Percentiles rank a stretch among this genome's conserved stretches.
Conservation (phyloP, 1,140 invertebrate genomes). For the Leptonema lineaticorne region DNA sequence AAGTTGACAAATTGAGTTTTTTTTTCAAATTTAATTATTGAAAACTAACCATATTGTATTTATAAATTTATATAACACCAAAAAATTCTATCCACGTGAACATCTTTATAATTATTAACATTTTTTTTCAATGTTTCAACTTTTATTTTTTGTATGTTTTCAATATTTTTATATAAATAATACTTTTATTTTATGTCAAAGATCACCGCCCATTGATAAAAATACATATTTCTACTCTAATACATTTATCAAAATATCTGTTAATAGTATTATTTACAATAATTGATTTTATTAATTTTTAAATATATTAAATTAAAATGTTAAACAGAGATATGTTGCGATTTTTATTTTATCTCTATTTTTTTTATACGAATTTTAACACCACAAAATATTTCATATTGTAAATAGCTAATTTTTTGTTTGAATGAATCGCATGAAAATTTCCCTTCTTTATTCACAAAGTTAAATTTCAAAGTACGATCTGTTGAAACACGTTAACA, state of each 20-base stretch:
- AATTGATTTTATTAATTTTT: constrained; percentile 28
- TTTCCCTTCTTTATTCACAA: too few species aligned
- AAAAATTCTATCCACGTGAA: background rate
- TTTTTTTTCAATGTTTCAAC: background rate
- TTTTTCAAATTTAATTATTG: background rate
- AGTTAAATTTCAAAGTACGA: background rate
- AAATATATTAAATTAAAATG: constrained; percentile 13
- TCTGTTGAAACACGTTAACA: background rate
- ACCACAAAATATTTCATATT: constrained; percentile 1
- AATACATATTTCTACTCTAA: constrained; percentile 41
- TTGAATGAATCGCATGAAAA: background rate
- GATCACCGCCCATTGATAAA: constrained; percentile 12
- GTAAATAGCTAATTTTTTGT: background rate
- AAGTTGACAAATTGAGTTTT: background rate
- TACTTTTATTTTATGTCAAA: constrained; percentile 10
- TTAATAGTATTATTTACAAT: constrained; percentile 39
- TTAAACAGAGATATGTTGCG: constrained; percentile 37
- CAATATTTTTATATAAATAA: background rate
- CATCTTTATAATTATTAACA: background rate
- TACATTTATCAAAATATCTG: constrained; percentile 41
- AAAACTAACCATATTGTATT: background rate
- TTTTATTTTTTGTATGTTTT: background rate
- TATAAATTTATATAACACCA: background rate
- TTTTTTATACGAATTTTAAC: background rate
- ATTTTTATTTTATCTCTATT: constrained; percentile 23